Evolutionary conservation across 2,797 vertebrate species (phyloP).

Genomic region (Molossus alvarezi): DNA sequence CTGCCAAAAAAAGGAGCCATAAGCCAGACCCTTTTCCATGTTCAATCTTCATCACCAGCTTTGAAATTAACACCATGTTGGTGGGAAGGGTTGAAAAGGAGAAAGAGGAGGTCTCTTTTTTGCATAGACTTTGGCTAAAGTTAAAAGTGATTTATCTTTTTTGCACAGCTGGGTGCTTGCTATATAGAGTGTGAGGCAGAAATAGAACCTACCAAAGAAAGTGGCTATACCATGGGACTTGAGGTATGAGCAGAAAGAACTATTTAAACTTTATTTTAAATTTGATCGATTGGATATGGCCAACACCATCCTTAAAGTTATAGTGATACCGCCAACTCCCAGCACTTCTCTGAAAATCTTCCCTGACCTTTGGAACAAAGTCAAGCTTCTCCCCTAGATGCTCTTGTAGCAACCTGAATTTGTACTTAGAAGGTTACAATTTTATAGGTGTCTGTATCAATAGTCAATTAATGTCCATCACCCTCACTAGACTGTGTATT

Average conservation of each 20-base stretch:
- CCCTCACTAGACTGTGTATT: not conserved
- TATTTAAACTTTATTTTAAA: constrained; percentile 51
- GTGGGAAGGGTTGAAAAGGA: constrained; percentile 51
- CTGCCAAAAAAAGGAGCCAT: constrained; percentile 87
- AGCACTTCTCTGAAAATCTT: not conserved
- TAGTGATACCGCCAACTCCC: not conserved
- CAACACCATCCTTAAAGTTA: not conserved
- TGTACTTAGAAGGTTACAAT: not conserved
- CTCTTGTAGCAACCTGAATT: not conserved
- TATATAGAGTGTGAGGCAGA: constrained; percentile 19
- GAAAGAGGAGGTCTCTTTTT: constrained; percentile 76
- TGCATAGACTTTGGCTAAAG: constrained; percentile 76
- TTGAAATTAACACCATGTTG: constrained; percentile 86
- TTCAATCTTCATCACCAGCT: constrained; percentile 86
- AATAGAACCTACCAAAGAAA: constrained; percentile 39
- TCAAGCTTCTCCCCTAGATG: not conserved
- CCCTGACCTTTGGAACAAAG: not conserved
- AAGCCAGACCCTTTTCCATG: constrained; percentile 87
- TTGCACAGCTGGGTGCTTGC: not conserved
- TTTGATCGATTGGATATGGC: not conserved
- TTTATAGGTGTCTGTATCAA: not conserved
- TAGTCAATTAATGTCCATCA: not conserved
- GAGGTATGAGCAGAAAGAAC: constrained; percentile 18
- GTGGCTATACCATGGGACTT: not conserved
- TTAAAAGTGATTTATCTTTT: constrained; percentile 82